Conservation (phyloP, 2,888 invertebrate species). For the Agrotis segetum region DNA sequence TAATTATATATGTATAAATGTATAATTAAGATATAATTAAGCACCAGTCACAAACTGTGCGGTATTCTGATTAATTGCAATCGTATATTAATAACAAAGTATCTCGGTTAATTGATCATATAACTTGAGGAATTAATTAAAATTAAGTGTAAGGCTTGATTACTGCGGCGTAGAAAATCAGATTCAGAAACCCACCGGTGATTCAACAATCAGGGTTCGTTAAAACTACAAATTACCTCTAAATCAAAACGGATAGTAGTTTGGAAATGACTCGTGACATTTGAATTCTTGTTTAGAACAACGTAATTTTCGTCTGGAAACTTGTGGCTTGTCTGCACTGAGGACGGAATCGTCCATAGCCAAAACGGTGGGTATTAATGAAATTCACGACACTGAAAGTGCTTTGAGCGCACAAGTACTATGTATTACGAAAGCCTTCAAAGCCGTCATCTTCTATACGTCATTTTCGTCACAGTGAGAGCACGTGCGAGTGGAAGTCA, state of each 20-base stretch:
- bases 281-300: slow-evolving; percentile 20
- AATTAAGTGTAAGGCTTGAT: slow-evolving; percentile 29
- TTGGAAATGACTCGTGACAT: slow-evolving; percentile 11
- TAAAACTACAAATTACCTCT: slow-evolving; percentile 21
- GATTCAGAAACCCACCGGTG: slow-evolving; percentile 21
- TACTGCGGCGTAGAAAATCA: slow-evolving; percentile 23
- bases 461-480: neutral
- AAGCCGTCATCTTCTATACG: neutral
- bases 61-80: slow-evolving; percentile 15
- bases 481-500: neutral
- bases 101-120: slow-evolving; percentile 26
- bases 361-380: neutral
- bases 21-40: slow-evolving; percentile 27
- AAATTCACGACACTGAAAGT: neutral
- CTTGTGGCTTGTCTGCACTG: neutral
- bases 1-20: neutral
- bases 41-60: slow-evolving; percentile 2
- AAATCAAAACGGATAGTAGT: slow-evolving; percentile 27
- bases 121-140: slow-evolving; percentile 44
- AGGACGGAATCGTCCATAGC: neutral
- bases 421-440: neutral
- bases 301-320: slow-evolving; percentile 8
- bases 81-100: slow-evolving; percentile 15
- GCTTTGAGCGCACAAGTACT: neutral
- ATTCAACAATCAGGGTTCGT: slow-evolving; percentile 26